A percentile compares a stretch with the other conserved stretches of the same genome.
Evolutionary conservation across 2,113 vertebrate genomes (phyloP).

Genomic region (Tragelaphus buxtoni): DNA sequence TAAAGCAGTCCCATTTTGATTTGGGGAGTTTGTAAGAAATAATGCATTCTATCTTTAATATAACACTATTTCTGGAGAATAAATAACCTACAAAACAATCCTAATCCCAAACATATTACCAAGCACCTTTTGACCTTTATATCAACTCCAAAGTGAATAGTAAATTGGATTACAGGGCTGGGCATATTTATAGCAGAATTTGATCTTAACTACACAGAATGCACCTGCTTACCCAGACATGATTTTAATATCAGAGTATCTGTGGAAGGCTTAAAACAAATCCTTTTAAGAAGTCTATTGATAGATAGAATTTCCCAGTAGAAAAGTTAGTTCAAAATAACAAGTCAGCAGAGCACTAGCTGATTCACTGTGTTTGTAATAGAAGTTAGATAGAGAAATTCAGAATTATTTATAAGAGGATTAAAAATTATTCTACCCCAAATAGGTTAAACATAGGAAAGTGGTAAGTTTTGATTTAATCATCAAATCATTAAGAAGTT

Average conservation of each 20-base stretch:
- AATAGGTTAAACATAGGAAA: not conserved
- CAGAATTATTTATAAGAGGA: not conserved
- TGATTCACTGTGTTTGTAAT: not conserved
- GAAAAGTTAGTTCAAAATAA: slow-evolving; percentile 27
- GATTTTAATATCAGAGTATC: slow-evolving; percentile 21
- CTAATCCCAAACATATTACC: not conserved
- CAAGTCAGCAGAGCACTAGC: not conserved
- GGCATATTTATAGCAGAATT: not conserved
- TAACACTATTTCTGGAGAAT: not conserved
- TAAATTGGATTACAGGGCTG: slow-evolving; percentile 22
- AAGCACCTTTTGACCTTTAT: slow-evolving; percentile 24
- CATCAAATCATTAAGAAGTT: not conserved
- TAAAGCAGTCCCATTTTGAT: not conserved
- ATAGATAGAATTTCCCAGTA: not conserved
- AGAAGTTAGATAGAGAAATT: not conserved
- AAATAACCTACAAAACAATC: not conserved
- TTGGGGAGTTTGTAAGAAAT: not conserved
- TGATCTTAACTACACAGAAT: slow-evolving; percentile 3
- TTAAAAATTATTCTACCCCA: not conserved
- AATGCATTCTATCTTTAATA: not conserved
- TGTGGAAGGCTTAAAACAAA: not conserved
- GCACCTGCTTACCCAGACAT: slow-evolving; percentile 18
- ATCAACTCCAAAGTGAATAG: not conserved
- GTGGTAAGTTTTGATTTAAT: not conserved
- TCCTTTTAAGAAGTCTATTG: not conserved